Percentiles rank a stretch among this genome's conserved stretches.
Conservation (phyloP, 2,888 invertebrate species). For the Caradrina clavipalpis region DNA sequence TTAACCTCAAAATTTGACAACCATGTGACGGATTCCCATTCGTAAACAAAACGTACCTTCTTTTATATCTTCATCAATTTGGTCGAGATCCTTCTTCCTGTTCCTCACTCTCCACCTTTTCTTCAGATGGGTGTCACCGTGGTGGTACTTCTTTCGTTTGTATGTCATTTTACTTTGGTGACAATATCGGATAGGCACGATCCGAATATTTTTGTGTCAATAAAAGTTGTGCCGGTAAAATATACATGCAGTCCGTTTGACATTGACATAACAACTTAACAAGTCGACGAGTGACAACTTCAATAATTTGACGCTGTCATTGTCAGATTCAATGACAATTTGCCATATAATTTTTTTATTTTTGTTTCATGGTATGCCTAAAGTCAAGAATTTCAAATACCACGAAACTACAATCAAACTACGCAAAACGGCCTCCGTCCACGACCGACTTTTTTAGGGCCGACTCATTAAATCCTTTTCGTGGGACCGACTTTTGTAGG, state of each 20-base stretch:
- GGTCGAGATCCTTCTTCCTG: slow-evolving; percentile 95
- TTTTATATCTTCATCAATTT: slow-evolving; percentile 91
- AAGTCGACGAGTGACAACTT: too few relatives aligned
- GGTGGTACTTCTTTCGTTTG: slow-evolving; percentile 95
- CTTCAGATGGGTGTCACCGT: slow-evolving; percentile 95
- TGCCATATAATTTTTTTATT: too few relatives aligned
- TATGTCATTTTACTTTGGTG: slow-evolving; percentile 92
- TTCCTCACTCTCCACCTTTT: slow-evolving; percentile 94
- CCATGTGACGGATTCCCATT: slow-evolving; percentile 63
- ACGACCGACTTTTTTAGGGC: too few relatives aligned
- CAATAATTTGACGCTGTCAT: slow-evolving; percentile 8
- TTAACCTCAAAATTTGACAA: slow-evolving; percentile 73
- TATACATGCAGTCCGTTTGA: not conserved
- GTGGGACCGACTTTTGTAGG: too few relatives aligned
- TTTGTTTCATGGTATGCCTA: too few relatives aligned
- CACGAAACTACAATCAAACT: too few relatives aligned
- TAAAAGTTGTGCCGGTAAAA: slow-evolving; percentile 1
- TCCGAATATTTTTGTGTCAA: slow-evolving; percentile 22
- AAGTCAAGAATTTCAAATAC: too few relatives aligned
- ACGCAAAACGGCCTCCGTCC: too few relatives aligned
- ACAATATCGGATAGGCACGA: slow-evolving; percentile 13
- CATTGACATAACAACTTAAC: not conserved
- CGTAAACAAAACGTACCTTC: slow-evolving; percentile 77
- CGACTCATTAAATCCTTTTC: too few relatives aligned
- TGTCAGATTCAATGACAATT: slow-evolving; percentile 8